These are phyloP conservation scores for Canis aureus DNA, from an alignment of 2,113 vertebrate genomes.

Conservation along the genomic window DNA sequence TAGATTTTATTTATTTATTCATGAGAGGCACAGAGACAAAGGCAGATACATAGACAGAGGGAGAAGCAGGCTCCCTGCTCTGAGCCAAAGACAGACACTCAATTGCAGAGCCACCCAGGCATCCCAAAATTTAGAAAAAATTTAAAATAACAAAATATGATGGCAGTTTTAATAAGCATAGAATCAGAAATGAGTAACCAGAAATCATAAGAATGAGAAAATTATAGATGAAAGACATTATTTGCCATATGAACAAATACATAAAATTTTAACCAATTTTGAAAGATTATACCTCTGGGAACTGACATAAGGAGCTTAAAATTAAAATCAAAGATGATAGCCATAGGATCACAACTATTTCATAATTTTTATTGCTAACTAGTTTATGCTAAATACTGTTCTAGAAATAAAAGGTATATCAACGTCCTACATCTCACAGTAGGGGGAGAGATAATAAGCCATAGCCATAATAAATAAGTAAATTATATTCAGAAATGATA, in stretches of 20 bases:
- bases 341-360: background rate
- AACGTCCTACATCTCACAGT: background rate
- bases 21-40: too few relatives aligned
- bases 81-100: too few relatives aligned
- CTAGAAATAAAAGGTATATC: background rate
- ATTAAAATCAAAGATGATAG: background rate
- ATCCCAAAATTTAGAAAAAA: background rate
- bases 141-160: background rate
- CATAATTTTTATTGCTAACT: background rate
- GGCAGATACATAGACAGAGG: too few relatives aligned
- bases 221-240: background rate
- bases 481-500: background rate
- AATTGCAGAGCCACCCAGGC: too few relatives aligned
- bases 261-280: background rate
- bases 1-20: too few relatives aligned
- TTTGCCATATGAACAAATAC: background rate
- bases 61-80: too few relatives aligned
- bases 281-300: background rate
- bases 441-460: background rate
- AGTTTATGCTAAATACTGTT: background rate
- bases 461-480: background rate
- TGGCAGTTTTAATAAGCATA: background rate
- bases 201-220: background rate
- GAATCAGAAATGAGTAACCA: background rate
- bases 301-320: background rate